phyloP scores from a whole-genome alignment of 92 coral and sea anemone genomes.

The Heliopora coerulea region DNA sequence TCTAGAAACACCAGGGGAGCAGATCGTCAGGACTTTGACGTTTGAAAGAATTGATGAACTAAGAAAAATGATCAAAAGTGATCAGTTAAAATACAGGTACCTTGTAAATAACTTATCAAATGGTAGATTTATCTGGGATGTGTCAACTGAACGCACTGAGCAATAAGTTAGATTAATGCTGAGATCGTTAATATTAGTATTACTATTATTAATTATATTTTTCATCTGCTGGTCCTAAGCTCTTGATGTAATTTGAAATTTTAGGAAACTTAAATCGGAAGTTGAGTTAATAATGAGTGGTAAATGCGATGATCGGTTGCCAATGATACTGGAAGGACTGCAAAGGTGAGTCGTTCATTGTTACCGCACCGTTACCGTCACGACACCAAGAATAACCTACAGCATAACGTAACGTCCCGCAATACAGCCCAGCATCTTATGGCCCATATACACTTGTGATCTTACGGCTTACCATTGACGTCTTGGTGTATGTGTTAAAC shows the following conservation, averaged over 20 bases:
- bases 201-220: too few relatives aligned
- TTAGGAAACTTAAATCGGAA: slow-evolving; percentile 73
- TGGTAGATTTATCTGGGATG: too few relatives aligned
- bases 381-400: too few relatives aligned
- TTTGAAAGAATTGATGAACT: slow-evolving; percentile 92
- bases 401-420: neutral
- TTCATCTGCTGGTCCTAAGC: neutral
- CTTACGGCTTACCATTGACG: too few relatives aligned
- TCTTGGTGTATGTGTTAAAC: too few relatives aligned
- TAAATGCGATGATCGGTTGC: slow-evolving; percentile 84
- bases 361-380: too few relatives aligned
- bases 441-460: too few relatives aligned
- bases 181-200: too few relatives aligned
- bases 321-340: slow-evolving; percentile 70
- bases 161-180: too few relatives aligned
- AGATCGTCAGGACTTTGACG: slow-evolving; percentile 81
- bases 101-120: too few relatives aligned
- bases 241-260: neutral
- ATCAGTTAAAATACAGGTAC: slow-evolving; percentile 75
- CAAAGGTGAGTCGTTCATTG: slow-evolving; percentile 83
- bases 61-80: slow-evolving; percentile 73
- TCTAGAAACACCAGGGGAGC: slow-evolving; percentile 96
- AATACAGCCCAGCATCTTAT: neutral
- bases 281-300: slow-evolving; percentile 88
- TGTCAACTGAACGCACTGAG: too few relatives aligned